Conservation (phyloP, 2,113 vertebrate genomes). For the Cricetomys ansorgei region DNA sequence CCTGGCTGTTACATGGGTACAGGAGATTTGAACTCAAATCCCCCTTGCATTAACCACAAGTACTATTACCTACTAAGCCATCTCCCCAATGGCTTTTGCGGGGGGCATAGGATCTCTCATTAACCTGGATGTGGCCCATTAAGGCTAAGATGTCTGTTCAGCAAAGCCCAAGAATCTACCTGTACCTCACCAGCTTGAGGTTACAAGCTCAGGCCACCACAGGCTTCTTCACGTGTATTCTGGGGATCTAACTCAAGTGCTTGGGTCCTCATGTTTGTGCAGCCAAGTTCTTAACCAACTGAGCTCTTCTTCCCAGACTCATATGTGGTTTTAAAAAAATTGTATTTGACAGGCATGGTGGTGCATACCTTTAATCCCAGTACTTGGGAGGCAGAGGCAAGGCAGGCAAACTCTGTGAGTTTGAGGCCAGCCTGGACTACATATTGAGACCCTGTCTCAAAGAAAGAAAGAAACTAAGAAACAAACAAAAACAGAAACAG, state of each 20-base stretch:
- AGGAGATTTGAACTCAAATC: not conserved
- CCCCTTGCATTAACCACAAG: not conserved
- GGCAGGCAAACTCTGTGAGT: not conserved
- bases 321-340: not conserved
- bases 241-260: not conserved
- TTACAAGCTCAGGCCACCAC: not conserved
- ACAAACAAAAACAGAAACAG: not conserved
- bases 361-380: not conserved
- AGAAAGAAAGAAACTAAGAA: not conserved
- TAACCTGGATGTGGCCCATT: not conserved
- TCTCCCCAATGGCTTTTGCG: not conserved
- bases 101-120: not conserved
- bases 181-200: no score
- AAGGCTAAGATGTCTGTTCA: not conserved
- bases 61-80: not conserved
- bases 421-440: not conserved
- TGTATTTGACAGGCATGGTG: not conserved
- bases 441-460: not conserved
- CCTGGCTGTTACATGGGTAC: not conserved
- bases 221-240: not conserved
- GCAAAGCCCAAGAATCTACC: not conserved
- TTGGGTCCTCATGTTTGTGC: not conserved
- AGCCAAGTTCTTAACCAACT: not conserved
- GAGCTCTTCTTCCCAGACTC: not conserved
- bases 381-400: not conserved